Percentiles rank a stretch among this genome's conserved stretches.
phyloP scores from a whole-genome alignment of 2,888 invertebrate species.

The Cybosia mesomella region DNA sequence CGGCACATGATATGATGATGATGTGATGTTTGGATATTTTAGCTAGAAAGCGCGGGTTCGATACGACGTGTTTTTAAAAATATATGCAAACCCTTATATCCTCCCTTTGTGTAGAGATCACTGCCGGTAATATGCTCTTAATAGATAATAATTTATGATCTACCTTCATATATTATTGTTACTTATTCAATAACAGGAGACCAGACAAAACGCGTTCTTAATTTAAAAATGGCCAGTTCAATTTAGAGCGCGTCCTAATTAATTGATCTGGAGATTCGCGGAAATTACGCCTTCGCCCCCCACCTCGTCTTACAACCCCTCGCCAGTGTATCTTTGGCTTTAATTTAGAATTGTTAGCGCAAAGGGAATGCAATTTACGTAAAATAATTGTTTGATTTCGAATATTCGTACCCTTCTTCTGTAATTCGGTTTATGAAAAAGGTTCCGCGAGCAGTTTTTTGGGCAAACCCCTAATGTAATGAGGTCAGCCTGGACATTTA shows the following conservation, averaged over 20 bases:
- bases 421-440: conserved; percentile 72
- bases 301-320: conserved; percentile 39
- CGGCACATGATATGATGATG: too few relatives aligned
- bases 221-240: conserved; percentile 69
- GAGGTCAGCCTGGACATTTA: conserved; percentile 48
- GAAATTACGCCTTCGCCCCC: conserved; percentile 70
- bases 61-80: too few relatives aligned
- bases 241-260: conserved; percentile 81
- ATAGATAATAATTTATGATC: background rate
- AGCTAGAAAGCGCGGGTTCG: too few relatives aligned
- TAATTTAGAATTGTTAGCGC: conserved; percentile 86
- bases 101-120: background rate
- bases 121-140: background rate
- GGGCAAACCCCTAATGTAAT: conserved; percentile 51
- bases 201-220: conserved; percentile 43
- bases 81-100: too few relatives aligned
- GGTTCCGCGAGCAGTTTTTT: conserved; percentile 49
- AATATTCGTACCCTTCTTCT: conserved; percentile 69
- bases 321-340: conserved; percentile 81
- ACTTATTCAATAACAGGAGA: conserved; percentile 18
- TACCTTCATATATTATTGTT: background rate
- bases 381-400: conserved; percentile 85
- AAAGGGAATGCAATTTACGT: conserved; percentile 86
- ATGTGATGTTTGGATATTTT: too few relatives aligned
- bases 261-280: conserved; percentile 84